A percentile compares a stretch with the other conserved stretches of the same genome.
phyloP scores from a whole-genome alignment of 1,140 invertebrate species.

The Drosophila santomea region DNA sequence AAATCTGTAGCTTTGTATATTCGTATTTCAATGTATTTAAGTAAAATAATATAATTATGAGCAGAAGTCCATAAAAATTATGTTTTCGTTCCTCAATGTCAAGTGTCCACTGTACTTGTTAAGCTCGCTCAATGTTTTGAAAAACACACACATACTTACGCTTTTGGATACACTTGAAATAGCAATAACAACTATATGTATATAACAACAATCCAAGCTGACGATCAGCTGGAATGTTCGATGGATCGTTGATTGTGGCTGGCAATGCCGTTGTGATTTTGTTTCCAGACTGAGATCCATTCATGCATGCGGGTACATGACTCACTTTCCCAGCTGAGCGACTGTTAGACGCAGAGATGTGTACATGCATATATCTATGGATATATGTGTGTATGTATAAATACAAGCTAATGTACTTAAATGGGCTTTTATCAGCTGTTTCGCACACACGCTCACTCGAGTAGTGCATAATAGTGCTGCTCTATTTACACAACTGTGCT shows the following conservation, averaged over 20 bases:
- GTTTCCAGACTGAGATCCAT: slow-evolving; percentile 29
- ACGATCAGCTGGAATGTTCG: slow-evolving; percentile 44
- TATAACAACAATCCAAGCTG: slow-evolving; percentile 19
- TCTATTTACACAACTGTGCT: slow-evolving; percentile 46
- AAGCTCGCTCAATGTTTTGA: slow-evolving; percentile 14
- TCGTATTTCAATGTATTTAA: too few species aligned
- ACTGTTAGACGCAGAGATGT: slow-evolving; percentile 2
- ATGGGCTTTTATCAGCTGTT: slow-evolving; percentile 29
- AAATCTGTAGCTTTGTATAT: too few species aligned
- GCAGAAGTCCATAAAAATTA: too few species aligned
- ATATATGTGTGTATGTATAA: background rate
- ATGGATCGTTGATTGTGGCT: slow-evolving; percentile 23
- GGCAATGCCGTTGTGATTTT: slow-evolving; percentile 34
- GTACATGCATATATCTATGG: background rate
- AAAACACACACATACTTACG: background rate
- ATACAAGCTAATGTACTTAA: background rate
- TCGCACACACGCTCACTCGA: slow-evolving; percentile 1
- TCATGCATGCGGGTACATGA: slow-evolving; percentile 32
- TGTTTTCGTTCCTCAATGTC: background rate
- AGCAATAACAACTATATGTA: slow-evolving; percentile 25
- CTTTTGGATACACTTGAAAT: slow-evolving; percentile 17
- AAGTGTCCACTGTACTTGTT: slow-evolving; percentile 20
- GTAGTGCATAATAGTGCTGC: slow-evolving; percentile 18
- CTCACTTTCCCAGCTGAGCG: slow-evolving; percentile 18
- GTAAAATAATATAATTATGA: too few species aligned